Evolutionary conservation across 1,140 invertebrate genomes (phyloP), one percentile per base, ranked within the genome.

Genomic region (Drosophila murphyi): DNA sequence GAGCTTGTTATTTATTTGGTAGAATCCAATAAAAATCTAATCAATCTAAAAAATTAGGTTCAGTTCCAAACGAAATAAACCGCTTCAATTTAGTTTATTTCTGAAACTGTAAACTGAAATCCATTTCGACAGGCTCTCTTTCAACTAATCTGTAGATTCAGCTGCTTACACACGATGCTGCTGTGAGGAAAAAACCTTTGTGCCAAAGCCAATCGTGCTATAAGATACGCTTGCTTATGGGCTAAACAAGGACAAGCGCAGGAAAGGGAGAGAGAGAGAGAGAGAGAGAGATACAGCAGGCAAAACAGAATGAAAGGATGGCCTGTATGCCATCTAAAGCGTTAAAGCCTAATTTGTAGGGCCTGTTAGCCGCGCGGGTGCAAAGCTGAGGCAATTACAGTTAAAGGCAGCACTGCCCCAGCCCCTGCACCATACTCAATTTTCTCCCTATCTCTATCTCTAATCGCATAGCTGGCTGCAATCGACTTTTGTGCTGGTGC

Each of bases 401-500:
- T 85, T 80, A 85, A 89, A 81, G 77, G 73, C 73, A 85, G 68
- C 71, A 69, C 71, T 77, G 39, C 39, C 39, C n/a, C 39, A n/a
- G 10, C 39, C 10, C 39, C 10, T 43, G 3, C 39, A n/a, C 10
- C 10, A 43, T n/a, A 2, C 39, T n/a, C 39, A 43, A 10, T 43
- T 43, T 10, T 54, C 10, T 41, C 43, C 39, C 7, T 29, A 59
- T 65, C 57, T 47, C 39, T 56, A 52, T 50, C 72, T 78, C 83
- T 88, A 87, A 89, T 89, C 83, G 80, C 85, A 80, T 52, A 74
- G 73, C 85, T 69, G 78, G 60, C 80, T 88, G 85, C 85, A 88
- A 88, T 83, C 76, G 76, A 80, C 80, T 88, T 87, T 88, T 88
- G 76, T 82, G 75, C 82, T 73, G 64, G 76, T 77, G 78, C 78